These are phyloP conservation scores for Acipenser transmontanus DNA, from an alignment of 2,797 vertebrate genomes.

Conservation along the genomic window DNA sequence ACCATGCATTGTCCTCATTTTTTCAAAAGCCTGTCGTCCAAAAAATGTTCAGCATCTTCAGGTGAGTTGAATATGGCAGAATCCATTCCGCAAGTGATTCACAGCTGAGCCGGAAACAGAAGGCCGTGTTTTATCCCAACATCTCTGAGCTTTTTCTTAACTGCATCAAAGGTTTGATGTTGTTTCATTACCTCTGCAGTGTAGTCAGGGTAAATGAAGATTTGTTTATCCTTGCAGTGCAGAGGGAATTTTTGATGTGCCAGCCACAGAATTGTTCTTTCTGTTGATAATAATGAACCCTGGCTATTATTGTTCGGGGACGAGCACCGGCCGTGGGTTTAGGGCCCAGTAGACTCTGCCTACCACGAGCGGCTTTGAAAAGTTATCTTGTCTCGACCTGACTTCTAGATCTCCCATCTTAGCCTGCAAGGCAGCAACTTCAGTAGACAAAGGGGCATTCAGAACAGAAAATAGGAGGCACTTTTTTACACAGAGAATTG, in stretches of 20 bases:
- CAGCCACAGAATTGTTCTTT: background rate
- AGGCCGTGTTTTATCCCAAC: background rate
- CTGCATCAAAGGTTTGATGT: background rate
- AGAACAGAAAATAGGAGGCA: no score
- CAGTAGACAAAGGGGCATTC: no score
- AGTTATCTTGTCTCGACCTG: background rate
- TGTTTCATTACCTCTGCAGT: constrained; percentile 8
- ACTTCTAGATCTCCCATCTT: background rate
- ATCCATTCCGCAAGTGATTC: no score
- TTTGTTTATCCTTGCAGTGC: background rate
- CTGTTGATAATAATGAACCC: constrained; percentile 6
- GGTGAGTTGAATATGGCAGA: no score
- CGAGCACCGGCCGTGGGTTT: constrained; percentile 6
- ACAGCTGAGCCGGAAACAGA: constrained; percentile 2
- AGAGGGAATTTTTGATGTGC: background rate
- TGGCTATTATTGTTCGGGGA: background rate
- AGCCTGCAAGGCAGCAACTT: no score
- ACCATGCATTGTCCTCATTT: no score
- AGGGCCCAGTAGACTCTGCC: background rate
- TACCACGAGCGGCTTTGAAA: background rate
- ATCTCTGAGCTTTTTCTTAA: background rate
- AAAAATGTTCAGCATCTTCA: no score
- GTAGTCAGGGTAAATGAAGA: constrained; percentile 3
- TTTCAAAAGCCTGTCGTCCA: no score
- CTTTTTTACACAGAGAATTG: no score